phyloP scores from a whole-genome alignment of 2,888 invertebrate species.

The Acheta domesticus region DNA sequence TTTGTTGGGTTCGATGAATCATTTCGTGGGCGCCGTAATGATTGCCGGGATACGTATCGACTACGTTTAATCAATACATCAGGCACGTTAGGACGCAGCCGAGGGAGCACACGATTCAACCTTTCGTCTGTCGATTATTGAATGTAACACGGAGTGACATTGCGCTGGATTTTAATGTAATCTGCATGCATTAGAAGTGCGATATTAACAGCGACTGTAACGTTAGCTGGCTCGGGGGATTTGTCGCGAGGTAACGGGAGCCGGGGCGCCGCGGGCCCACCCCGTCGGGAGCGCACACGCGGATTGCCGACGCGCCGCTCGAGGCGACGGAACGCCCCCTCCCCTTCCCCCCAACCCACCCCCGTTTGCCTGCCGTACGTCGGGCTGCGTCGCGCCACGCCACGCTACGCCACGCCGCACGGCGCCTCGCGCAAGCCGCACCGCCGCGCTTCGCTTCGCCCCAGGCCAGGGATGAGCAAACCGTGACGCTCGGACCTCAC shows the following conservation, averaged over 20 bases:
- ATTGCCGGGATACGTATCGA: background rate
- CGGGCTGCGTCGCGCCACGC: too few species aligned
- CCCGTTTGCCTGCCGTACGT: too few species aligned
- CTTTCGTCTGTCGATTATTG: background rate
- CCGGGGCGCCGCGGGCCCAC: background rate
- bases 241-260: constrained; percentile 11
- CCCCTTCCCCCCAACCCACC: too few species aligned
- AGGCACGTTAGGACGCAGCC: background rate
- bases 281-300: constrained; percentile 19
- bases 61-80: constrained; percentile 4
- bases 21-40: background rate
- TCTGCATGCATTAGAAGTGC: constrained; percentile 10
- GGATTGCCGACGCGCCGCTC: too few species aligned
- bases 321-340: too few species aligned
- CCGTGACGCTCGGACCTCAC: too few species aligned
- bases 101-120: background rate
- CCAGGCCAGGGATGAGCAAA: too few species aligned
- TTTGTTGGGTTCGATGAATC: constrained; percentile 2
- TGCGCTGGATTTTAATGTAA: background rate
- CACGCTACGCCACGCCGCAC: too few species aligned
- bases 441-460: too few species aligned
- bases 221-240: background rate
- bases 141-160: constrained; percentile 1
- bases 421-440: too few species aligned
- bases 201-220: background rate